These are phyloP conservation scores for Cervus canadensis DNA, from an alignment of 2,113 vertebrate species.

Conservation along the genomic window DNA sequence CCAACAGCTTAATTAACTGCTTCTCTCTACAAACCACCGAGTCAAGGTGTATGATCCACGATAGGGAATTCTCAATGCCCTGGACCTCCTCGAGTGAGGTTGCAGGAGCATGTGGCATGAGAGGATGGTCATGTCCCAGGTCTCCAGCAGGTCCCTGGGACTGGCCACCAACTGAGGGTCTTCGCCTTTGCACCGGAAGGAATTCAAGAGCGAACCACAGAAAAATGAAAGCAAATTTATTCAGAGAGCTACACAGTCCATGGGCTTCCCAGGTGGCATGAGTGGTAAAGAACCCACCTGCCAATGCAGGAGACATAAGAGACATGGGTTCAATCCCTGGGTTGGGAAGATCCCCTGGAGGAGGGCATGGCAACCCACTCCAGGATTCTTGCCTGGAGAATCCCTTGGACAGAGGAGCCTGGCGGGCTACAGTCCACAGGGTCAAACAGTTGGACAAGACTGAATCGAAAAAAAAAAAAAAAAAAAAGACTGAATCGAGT, in stretches of 20 bases:
- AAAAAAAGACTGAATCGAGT: neutral
- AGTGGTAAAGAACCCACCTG: neutral
- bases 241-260: neutral
- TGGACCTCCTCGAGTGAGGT: neutral
- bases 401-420: neutral
- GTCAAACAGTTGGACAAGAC: neutral
- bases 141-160: neutral
- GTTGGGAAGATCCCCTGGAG: neutral
- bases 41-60: neutral
- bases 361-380: neutral
- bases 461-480: too few species aligned
- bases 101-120: neutral
- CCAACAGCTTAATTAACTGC: neutral
- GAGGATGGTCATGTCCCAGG: neutral
- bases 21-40: neutral
- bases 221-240: neutral
- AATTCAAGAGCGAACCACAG: neutral
- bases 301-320: neutral
- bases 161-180: neutral
- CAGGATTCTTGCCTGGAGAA: neutral
- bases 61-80: neutral
- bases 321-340: neutral
- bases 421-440: neutral
- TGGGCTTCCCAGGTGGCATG: neutral
- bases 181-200: neutral